phyloP scores from a whole-genome alignment of 2,113 vertebrate species.

The Chelonoidis abingdonii region DNA sequence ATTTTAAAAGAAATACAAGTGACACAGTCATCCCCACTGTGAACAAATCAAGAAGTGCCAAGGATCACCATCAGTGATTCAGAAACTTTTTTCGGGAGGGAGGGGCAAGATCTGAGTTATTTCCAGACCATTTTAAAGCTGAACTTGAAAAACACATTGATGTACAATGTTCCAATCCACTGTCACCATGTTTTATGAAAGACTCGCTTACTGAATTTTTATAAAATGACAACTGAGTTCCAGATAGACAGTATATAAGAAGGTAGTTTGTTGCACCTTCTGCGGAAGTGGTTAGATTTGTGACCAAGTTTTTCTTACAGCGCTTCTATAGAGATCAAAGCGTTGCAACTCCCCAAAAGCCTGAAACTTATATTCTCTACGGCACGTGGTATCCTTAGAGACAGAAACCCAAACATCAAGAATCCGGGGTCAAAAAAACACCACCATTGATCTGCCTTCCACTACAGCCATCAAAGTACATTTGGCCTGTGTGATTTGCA shows the following conservation, averaged over 20 bases:
- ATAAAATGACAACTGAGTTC: background rate
- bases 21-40: background rate
- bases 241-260: background rate
- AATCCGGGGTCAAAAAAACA: background rate
- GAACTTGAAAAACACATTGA: background rate
- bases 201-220: background rate
- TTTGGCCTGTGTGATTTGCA: background rate
- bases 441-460: background rate
- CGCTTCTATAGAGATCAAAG: fast-evolving
- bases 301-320: background rate
- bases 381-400: background rate
- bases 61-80: background rate
- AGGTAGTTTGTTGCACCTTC: too few species aligned
- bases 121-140: background rate
- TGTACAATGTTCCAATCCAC: background rate
- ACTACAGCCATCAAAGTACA: background rate
- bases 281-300: background rate
- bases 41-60: slow-evolving; percentile 13
- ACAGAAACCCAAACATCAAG: background rate
- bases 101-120: background rate
- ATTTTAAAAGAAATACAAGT: background rate
- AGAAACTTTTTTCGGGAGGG: background rate
- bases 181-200: background rate
- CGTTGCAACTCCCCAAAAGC: background rate
- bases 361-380: background rate